Percentiles rank a stretch among this genome's conserved stretches.
Conservation (phyloP, 2,113 vertebrate species). For the Protomyctophum bolini region DNA sequence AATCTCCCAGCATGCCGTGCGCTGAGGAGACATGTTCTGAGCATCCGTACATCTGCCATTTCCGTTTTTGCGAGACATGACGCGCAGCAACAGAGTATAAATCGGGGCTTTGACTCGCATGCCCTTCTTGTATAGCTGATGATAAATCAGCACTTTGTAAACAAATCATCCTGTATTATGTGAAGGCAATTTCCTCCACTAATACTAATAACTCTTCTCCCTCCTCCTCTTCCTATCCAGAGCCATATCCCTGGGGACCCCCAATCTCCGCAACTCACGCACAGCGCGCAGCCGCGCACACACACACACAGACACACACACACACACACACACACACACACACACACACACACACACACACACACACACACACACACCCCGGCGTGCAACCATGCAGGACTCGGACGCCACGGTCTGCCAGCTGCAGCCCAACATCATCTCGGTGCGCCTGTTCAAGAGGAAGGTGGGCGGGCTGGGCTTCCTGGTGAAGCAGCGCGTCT, state of each 20-base stretch:
- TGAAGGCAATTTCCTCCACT: slow-evolving; percentile 32
- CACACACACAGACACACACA: slow-evolving; percentile 6
- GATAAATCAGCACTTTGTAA: slow-evolving; percentile 38
- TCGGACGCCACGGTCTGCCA: slow-evolving; percentile 90
- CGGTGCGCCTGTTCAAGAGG: slow-evolving; percentile 94
- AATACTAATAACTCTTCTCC: slow-evolving; percentile 42
- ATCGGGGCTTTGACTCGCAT: slow-evolving; percentile 14
- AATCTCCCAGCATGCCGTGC: too few relatives aligned
- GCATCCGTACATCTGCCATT: too few relatives aligned
- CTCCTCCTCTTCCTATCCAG: slow-evolving; percentile 50
- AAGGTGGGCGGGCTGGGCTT: slow-evolving; percentile 95
- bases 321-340: slow-evolving; percentile 2
- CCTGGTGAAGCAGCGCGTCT: slow-evolving; percentile 93
- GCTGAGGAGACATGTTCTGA: too few relatives aligned
- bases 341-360: slow-evolving; percentile 8
- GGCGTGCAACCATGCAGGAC: slow-evolving; percentile 90
- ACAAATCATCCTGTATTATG: slow-evolving; percentile 30
- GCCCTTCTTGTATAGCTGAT: slow-evolving; percentile 28
- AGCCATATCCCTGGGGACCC: slow-evolving; percentile 56
- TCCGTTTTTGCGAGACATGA: too few relatives aligned
- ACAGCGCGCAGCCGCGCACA: neutral
- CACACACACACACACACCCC: neutral
- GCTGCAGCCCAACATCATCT: slow-evolving; percentile 97
- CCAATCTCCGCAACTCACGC: slow-evolving; percentile 2
- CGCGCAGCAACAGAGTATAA: too few relatives aligned